Evolutionary conservation across 2,797 vertebrate genomes (phyloP).

Genomic region (Fistularia tabacaria): DNA sequence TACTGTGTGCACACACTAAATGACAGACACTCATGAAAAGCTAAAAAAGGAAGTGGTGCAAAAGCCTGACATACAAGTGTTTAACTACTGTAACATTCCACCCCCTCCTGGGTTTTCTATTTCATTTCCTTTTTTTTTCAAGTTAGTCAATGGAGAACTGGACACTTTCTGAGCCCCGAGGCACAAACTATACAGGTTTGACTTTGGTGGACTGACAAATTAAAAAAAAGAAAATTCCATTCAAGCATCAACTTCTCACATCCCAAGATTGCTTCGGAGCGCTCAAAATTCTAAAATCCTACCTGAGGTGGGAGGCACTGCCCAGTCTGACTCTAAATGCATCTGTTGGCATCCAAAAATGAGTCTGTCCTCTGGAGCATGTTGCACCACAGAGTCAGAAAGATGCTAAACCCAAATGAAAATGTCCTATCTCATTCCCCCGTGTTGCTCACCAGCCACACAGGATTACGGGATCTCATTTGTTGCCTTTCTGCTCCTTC

Average conservation of each 20-base stretch:
- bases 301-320: slow-evolving; percentile 57
- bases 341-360: slow-evolving; percentile 40
- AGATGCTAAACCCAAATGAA: slow-evolving; percentile 62
- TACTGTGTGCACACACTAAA: no score
- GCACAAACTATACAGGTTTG: slow-evolving; percentile 32
- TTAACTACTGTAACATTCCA: neutral
- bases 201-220: slow-evolving; percentile 48
- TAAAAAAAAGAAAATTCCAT: slow-evolving; percentile 63
- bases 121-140: slow-evolving; percentile 16
- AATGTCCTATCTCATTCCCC: slow-evolving; percentile 57
- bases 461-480: neutral
- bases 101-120: neutral
- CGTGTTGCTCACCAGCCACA: neutral
- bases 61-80: no score
- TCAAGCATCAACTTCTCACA: slow-evolving; percentile 47
- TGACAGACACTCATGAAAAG: no score
- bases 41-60: no score
- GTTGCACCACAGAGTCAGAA: slow-evolving; percentile 33
- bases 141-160: slow-evolving; percentile 43
- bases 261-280: slow-evolving; percentile 42
- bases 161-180: slow-evolving; percentile 22
- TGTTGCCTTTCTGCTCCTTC: neutral
- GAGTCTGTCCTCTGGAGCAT: slow-evolving; percentile 37
- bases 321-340: slow-evolving; percentile 52
- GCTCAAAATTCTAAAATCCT: slow-evolving; percentile 53